These are phyloP conservation scores for Podargus strigoides DNA, from an alignment of 2,797 vertebrate species.

Conservation along the genomic window DNA sequence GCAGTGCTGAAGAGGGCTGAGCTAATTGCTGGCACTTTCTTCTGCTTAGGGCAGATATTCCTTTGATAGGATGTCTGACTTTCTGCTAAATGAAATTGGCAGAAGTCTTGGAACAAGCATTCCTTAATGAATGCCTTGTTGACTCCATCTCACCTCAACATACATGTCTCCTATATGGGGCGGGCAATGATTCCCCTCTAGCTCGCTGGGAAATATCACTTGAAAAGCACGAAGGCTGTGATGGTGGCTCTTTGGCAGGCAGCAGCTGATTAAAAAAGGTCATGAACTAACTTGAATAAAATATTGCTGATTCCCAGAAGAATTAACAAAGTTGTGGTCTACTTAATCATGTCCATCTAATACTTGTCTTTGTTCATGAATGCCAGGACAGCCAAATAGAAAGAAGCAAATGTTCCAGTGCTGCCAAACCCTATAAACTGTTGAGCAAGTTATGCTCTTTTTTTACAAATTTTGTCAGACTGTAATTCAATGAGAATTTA, in stretches of 20 bases:
- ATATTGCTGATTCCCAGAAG: background rate
- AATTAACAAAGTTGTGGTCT: background rate
- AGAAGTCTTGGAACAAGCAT: background rate
- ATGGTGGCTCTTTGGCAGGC: background rate
- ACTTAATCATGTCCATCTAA: background rate
- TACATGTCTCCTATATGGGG: background rate
- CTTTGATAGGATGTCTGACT: background rate
- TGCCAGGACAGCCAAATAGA: background rate
- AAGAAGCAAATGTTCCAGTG: background rate
- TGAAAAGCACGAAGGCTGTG: background rate
- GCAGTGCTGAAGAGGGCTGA: background rate
- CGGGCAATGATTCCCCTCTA: background rate
- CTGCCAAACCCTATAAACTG: background rate
- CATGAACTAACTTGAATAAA: background rate
- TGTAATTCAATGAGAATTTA: background rate
- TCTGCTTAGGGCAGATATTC: background rate
- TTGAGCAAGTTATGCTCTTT: background rate
- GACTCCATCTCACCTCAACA: background rate
- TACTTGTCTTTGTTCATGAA: background rate
- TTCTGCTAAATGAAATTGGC: background rate
- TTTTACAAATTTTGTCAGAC: background rate
- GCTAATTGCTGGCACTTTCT: background rate
- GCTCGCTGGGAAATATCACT: background rate
- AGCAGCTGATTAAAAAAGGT: background rate
- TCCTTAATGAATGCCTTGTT: background rate